These are phyloP conservation scores for Peromyscus nudipes DNA, from an alignment of 2,797 vertebrate genomes.

Conservation along the genomic window DNA sequence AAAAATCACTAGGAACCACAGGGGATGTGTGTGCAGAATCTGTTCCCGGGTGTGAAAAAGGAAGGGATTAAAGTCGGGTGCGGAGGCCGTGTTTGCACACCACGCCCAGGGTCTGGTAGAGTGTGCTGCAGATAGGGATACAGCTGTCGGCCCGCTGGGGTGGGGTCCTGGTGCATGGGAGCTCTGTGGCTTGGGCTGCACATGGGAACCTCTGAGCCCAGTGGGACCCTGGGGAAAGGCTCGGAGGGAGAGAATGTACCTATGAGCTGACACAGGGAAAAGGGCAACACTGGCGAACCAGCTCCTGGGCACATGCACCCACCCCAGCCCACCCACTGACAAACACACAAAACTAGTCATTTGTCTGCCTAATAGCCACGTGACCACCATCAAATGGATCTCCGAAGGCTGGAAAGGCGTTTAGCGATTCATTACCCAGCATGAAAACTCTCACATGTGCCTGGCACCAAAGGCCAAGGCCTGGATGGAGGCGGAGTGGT, in stretches of 20 bases:
- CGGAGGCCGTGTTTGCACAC: background rate
- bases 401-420: background rate
- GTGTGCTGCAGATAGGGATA: background rate
- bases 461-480: fast-evolving
- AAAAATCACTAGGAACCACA: background rate
- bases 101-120: background rate
- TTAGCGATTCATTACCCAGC: background rate
- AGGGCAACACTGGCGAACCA: background rate
- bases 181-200: background rate
- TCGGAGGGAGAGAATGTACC: background rate
- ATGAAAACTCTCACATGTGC: background rate
- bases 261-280: background rate
- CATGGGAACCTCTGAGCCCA: background rate
- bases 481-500: fast-evolving
- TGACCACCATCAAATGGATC: fast-evolving
- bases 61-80: background rate
- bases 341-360: background rate
- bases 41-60: background rate
- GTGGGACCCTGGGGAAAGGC: fast-evolving
- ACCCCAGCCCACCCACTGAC: background rate
- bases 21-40: background rate
- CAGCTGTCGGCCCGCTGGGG: fast-evolving
- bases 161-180: fast-evolving
- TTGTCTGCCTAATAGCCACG: background rate
- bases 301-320: fast-evolving